Percentiles rank a stretch among this genome's conserved stretches.
Conservation (phyloP, 37 sponge, comb jelly and placozoan species). For the Spongilla lacustris region DNA sequence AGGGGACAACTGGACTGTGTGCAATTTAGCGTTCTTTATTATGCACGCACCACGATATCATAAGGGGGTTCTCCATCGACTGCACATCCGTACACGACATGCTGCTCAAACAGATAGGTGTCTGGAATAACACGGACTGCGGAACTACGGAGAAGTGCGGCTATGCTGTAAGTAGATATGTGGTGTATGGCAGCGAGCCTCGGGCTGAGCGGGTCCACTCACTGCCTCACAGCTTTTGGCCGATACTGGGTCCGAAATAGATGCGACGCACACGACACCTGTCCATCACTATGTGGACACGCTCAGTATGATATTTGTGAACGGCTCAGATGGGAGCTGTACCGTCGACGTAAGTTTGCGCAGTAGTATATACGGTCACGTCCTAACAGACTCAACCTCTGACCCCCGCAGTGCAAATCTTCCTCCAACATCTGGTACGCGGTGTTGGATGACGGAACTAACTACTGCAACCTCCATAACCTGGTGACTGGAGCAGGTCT, state of each 20-base stretch:
- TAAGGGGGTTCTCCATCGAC: slow-evolving; percentile 53
- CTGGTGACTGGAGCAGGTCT: slow-evolving; percentile 64
- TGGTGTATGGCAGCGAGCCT: too few species aligned
- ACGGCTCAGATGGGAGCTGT: slow-evolving; percentile 6
- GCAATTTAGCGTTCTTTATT: background rate
- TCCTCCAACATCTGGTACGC: slow-evolving; percentile 83
- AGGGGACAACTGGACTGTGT: slow-evolving; percentile 10
- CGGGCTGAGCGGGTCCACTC: too few species aligned
- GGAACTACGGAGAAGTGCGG: slow-evolving; percentile 50
- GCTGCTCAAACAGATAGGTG: slow-evolving; percentile 45
- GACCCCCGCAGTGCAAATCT: slow-evolving; percentile 61
- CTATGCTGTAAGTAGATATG: slow-evolving; percentile 53
- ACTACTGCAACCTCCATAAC: slow-evolving; percentile 90
- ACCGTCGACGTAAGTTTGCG: slow-evolving; percentile 48
- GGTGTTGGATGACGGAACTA: slow-evolving; percentile 79
- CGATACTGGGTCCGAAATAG: slow-evolving; percentile 41
- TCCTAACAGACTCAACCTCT: too few species aligned
- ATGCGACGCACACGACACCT: slow-evolving; percentile 74
- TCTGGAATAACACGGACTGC: slow-evolving; percentile 30
- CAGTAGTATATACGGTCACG: too few species aligned
- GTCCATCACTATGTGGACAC: slow-evolving; percentile 77
- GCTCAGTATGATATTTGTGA: slow-evolving; percentile 37
- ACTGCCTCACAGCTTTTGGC: slow-evolving; percentile 8
- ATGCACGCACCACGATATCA: background rate
- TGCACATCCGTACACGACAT: slow-evolving; percentile 27